Evolutionary conservation across 2,888 invertebrate species (phyloP).

Genomic region (Nemoura dubitans): DNA sequence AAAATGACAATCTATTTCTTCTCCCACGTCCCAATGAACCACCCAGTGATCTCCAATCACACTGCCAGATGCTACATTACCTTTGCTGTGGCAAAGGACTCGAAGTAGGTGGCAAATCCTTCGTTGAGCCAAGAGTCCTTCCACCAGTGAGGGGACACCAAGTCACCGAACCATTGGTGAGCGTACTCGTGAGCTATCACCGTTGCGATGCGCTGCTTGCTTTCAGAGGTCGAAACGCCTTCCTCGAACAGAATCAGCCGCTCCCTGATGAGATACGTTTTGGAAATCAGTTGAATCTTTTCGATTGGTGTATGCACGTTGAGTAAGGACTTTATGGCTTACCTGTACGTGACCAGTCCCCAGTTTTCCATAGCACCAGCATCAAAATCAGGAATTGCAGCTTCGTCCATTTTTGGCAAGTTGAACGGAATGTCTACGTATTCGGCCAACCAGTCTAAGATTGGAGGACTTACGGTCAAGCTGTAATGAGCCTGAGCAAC

Average conservation of each 20-base stretch:
- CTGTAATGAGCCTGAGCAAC: slow-evolving; percentile 62
- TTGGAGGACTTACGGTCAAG: slow-evolving; percentile 60
- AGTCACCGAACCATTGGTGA: slow-evolving; percentile 64
- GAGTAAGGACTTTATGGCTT: slow-evolving; percentile 44
- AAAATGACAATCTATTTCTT: slow-evolving; percentile 13
- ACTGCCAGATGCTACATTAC: slow-evolving; percentile 38
- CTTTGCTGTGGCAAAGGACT: slow-evolving; percentile 58
- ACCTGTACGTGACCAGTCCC: slow-evolving; percentile 86
- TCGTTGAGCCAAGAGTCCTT: slow-evolving; percentile 59
- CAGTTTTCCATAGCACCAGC: slow-evolving; percentile 94
- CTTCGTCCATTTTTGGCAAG: slow-evolving; percentile 80
- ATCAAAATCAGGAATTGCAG: slow-evolving; percentile 85
- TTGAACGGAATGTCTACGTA: slow-evolving; percentile 66
- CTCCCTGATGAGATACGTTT: slow-evolving; percentile 43
- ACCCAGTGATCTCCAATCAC: too few relatives aligned
- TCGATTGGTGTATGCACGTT: too few relatives aligned
- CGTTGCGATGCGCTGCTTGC: slow-evolving; percentile 51
- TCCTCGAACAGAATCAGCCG: slow-evolving; percentile 38
- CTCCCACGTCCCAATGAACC: too few relatives aligned
- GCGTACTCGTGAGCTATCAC: slow-evolving; percentile 62
- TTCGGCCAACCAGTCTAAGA: slow-evolving; percentile 63
- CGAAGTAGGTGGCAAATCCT: slow-evolving; percentile 64
- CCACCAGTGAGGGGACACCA: slow-evolving; percentile 57
- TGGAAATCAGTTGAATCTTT: too few relatives aligned
- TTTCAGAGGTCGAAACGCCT: slow-evolving; percentile 42